Percentiles rank a stretch among this genome's conserved stretches.
Evolutionary conservation across 2,888 invertebrate species (phyloP).

Genomic region (Agriopis aurantiaria): DNA sequence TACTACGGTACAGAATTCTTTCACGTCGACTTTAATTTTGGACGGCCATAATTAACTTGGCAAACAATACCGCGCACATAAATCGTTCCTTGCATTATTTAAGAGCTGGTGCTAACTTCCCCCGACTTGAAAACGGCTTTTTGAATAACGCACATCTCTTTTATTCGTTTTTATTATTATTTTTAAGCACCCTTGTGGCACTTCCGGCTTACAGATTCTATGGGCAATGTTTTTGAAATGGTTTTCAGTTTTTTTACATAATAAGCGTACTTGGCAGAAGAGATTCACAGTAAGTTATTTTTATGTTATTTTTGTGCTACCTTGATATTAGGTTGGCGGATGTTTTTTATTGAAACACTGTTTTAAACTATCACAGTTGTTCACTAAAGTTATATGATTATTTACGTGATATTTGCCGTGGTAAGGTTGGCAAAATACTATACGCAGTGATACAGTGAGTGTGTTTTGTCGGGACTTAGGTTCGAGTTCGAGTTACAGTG

Average conservation of each 20-base stretch:
- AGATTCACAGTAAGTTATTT: neutral
- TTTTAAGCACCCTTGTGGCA: constrained; percentile 40
- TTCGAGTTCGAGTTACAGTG: too few species aligned
- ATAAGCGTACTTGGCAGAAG: constrained; percentile 1
- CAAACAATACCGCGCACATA: constrained; percentile 45
- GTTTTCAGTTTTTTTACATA: constrained; percentile 18
- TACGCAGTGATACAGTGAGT: too few species aligned
- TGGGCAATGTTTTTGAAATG: constrained; percentile 33
- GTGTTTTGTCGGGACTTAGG: too few species aligned
- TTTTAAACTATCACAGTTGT: too few species aligned
- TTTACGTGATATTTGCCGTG: too few species aligned
- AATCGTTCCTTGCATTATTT: constrained; percentile 48
- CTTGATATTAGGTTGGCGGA: too few species aligned
- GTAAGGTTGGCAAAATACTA: too few species aligned
- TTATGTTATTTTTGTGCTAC: too few species aligned
- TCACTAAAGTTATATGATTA: too few species aligned
- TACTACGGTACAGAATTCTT: constrained; percentile 15
- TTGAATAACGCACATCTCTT: constrained; percentile 43
- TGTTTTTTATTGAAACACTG: too few species aligned
- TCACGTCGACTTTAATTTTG: constrained; percentile 14
- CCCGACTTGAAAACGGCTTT: constrained; percentile 43
- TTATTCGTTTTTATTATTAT: constrained; percentile 46
- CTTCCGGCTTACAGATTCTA: constrained; percentile 42
- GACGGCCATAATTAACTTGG: constrained; percentile 40
- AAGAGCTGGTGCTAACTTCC: constrained; percentile 41